Conservation (phyloP, 2,888 invertebrate genomes). For the Cabera pusaria region DNA sequence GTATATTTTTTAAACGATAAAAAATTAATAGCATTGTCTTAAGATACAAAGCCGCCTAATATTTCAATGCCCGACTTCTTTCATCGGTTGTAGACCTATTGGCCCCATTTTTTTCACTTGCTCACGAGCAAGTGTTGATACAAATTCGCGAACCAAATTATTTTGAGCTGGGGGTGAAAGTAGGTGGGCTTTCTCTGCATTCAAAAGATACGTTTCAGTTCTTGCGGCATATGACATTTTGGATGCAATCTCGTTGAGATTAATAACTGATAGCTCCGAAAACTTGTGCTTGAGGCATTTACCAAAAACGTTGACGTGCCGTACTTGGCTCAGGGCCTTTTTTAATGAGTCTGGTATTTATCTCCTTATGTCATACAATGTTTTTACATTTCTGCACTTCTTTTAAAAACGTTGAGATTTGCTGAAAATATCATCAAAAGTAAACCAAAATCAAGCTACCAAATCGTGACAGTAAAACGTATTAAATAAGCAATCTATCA, state of each 20-base stretch:
- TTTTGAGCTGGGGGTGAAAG: constrained; percentile 56
- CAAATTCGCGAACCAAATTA: constrained; percentile 65
- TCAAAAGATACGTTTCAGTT: constrained; percentile 43
- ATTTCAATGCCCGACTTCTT: constrained; percentile 44
- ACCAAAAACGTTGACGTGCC: constrained; percentile 29
- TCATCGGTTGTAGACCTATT: constrained; percentile 62
- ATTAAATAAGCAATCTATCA: constrained; percentile 36
- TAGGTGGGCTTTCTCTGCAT: constrained; percentile 68
- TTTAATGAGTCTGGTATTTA: constrained; percentile 21
- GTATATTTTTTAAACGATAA: constrained; percentile 7
- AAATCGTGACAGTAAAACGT: constrained; percentile 23
- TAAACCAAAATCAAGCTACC: too few species aligned
- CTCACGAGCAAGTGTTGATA: constrained; percentile 60
- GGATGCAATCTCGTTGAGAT: constrained; percentile 26
- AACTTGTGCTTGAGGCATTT: constrained; percentile 31
- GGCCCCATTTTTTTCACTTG: constrained; percentile 64
- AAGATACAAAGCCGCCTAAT: constrained; percentile 23
- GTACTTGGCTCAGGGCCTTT: constrained; percentile 12
- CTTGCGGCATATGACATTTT: constrained; percentile 34
- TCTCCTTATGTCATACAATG: constrained; percentile 3
- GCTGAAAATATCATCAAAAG: too few species aligned
- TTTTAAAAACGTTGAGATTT: too few species aligned
- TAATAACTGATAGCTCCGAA: constrained; percentile 31
- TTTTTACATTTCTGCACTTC: too few species aligned
- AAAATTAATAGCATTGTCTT: constrained; percentile 16